Conservation (phyloP, 30 jellyfish, hydroid and myxozoan species). For the Haliclystus octoradiatus region DNA sequence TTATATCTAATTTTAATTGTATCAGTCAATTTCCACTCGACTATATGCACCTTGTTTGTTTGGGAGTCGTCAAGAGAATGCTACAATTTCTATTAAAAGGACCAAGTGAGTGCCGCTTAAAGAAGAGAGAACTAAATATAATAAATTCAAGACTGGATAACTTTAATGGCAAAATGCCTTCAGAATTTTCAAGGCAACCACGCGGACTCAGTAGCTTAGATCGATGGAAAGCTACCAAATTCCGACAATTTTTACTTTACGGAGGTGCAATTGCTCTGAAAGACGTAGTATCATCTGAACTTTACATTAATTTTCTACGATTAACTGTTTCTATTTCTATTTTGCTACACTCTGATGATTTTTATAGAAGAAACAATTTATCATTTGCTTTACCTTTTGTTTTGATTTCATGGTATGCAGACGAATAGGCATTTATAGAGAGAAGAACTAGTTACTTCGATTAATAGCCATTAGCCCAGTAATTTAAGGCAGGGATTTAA, state of each 20-base stretch:
- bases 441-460: no score
- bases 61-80: constrained; percentile 15
- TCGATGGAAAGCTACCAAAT: constrained; percentile 4
- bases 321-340: not conserved
- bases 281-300: not conserved
- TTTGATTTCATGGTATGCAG: no score
- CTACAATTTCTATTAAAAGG: not conserved
- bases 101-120: constrained; percentile 15
- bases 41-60: constrained; percentile 26
- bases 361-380: no score
- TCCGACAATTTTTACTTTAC: no score
- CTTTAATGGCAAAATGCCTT: not conserved
- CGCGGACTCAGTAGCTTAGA: not conserved
- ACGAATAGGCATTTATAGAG: no score
- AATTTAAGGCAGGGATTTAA: no score
- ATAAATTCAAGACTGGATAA: not conserved
- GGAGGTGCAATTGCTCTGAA: constrained; percentile 1
- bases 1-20: constrained; percentile 2
- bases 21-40: no score
- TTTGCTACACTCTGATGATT: not conserved
- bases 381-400: no score
- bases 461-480: no score
- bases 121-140: no score
- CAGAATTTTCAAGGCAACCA: constrained; percentile 1
- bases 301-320: not conserved